phyloP scores from a whole-genome alignment of 2,797 vertebrate species.

The Artibeus jamaicensis region DNA sequence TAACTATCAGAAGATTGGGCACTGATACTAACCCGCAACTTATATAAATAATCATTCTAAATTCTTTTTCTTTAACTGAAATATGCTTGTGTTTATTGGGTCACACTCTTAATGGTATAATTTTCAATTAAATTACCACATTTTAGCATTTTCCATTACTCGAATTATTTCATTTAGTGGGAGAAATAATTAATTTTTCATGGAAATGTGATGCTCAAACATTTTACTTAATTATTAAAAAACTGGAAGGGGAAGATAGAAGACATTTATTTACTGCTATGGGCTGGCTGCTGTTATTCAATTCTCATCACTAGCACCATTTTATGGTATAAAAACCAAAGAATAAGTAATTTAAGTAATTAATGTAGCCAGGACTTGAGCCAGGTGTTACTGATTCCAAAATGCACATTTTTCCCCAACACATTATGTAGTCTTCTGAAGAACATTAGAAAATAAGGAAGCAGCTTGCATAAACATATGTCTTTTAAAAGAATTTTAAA shows the following conservation, averaged over 20 bases:
- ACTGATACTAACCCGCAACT: neutral
- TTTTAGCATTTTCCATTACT: neutral
- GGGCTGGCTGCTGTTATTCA: neutral
- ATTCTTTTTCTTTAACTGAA: neutral
- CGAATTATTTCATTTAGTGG: constrained; percentile 19
- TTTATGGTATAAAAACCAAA: neutral
- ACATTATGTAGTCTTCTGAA: neutral
- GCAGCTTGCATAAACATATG: neutral
- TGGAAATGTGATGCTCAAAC: neutral
- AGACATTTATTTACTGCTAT: neutral
- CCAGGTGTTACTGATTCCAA: neutral
- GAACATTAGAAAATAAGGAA: neutral
- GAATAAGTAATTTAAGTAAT: neutral
- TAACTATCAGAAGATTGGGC: neutral
- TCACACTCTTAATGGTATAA: neutral
- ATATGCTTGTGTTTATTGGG: neutral
- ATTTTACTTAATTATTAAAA: constrained; percentile 27
- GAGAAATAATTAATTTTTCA: constrained; percentile 29
- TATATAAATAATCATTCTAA: neutral
- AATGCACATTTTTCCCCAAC: neutral
- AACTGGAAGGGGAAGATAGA: neutral
- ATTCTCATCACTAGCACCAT: neutral
- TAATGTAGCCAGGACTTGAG: neutral
- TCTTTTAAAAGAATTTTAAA: neutral
- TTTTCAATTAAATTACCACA: neutral